Base-by-base conservation (phyloP, 2,888 invertebrate species). In the Labia minor region DNA sequence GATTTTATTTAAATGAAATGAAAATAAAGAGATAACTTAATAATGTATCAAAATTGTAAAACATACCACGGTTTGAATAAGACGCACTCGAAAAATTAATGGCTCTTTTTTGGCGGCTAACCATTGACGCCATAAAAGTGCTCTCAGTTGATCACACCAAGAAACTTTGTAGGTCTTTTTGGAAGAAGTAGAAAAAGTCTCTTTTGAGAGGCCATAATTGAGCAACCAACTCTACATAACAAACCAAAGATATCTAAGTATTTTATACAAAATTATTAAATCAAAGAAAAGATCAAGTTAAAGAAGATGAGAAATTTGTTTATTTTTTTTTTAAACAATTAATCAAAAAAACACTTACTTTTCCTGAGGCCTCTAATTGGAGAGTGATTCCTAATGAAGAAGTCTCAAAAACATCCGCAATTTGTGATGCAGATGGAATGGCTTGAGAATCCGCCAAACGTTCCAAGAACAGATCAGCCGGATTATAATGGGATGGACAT, bases 391-490 rank as follows among this genome's bases (percentile, higher is more conserved):
- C 49, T 14, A 49, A 16, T 16, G 49, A 49, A 49, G 49, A 49
- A 16, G 49, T 10, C 2, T 4, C 49, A 16, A 49, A 49, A 11
- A 14, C 49, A 49, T 49, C 49, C 6, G 49, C 49, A 49, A 49
- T 49, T 49, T 49, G 49, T 2, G 49, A 49, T 8, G 49, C 49
- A 49, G 49, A 49, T 14, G 49, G 49, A 11, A 16, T 49, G 2
- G 49, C 49, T 14, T 16, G 49, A n/a, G 49, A 16, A 14, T 49
- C 49, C 0, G 95, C 93, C 71, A 96, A 78, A 1, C 92, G 85
- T 75, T 95, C 91, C 64, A 97, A 89, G 78, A 90, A 95, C 78
- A 91, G 93, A 78, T 97, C 96, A 0, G 95, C 95, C 1, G 95
- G 95, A 76, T 95, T 96, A 79, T 91, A 95, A 76, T 94, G 94